Evolutionary conservation across 2,113 vertebrate species (phyloP).

Genomic region (Edolisoma coerulescens): DNA sequence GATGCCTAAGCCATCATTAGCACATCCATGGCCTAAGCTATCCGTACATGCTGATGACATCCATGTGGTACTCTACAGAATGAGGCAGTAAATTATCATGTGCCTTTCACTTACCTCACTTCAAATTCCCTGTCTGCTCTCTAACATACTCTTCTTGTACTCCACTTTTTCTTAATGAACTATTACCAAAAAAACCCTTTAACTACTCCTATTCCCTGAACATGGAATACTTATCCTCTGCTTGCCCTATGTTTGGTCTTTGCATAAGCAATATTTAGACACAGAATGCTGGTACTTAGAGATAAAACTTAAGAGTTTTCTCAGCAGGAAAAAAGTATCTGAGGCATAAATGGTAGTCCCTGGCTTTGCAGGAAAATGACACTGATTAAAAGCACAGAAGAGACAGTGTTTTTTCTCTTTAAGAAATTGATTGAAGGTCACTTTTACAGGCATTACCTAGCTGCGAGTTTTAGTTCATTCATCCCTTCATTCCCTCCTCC

Average conservation of each 20-base stretch:
- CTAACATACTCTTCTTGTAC: neutral
- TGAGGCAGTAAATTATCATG: neutral
- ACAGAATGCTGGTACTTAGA: neutral
- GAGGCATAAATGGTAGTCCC: neutral
- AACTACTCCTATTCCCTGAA: neutral
- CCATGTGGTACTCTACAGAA: slow-evolving; percentile 8
- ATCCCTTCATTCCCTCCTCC: neutral
- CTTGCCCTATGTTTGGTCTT: neutral
- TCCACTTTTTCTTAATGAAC: neutral
- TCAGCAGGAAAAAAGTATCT: neutral
- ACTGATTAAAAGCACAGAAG: neutral
- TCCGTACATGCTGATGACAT: neutral
- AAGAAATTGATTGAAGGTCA: neutral
- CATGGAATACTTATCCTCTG: neutral
- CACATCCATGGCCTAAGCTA: neutral
- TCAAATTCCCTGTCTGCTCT: neutral
- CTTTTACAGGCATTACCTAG: neutral
- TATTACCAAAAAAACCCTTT: neutral
- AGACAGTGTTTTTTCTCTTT: neutral
- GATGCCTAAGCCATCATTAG: neutral
- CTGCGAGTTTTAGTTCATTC: neutral
- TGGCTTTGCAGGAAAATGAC: neutral
- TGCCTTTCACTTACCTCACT: slow-evolving; percentile 37
- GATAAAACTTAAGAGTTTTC: neutral
- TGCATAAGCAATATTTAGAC: neutral